Base-by-base conservation (phyloP, 2,113 vertebrate genomes). In the Perca schrenkii region DNA sequence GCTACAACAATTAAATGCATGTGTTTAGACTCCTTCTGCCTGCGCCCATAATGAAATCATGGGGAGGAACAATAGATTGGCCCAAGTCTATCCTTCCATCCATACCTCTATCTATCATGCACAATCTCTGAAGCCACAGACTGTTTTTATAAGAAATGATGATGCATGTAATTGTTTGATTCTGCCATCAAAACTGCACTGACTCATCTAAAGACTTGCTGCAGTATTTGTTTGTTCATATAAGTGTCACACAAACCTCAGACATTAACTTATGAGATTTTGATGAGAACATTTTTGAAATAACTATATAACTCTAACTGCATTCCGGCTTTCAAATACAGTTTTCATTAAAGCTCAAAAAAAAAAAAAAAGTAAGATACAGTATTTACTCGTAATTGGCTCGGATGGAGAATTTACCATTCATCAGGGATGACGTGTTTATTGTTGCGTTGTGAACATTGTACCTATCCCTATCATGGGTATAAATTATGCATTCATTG, bases 381-480 rank as follows among this genome's bases (percentile, higher is more conserved):
- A 60, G n/a, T 47, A 60, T 85, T 72, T 71, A 73, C 64, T 76
- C 66, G 49, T 57, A 47, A 74, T 74, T 74, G 56, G 52, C 64
- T 77, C 22, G 49, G 34, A 82, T 36, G 25, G 75, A 69, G n/a
- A 58, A 64, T 67, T 74, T 43, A n/a, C 22, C 68, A 87, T 89
- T 73, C 25, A 79, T 71, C 74, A 79, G 49, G 47, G 56, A 47
- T 10, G 79, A 80, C 76, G 64, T 85, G 74, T 86, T 90, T 85
- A 86, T 84, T 88, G 77, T 80, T 71, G 76, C 74, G 13, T 68
- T 81, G 77, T 80, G 84, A 63, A 84, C 74, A 75, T n/a, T 80
- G 53, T 75, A 80, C 43, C 62, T 62, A 85, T 75, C 54, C 31
- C 40, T 67, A 66, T 69, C 62, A 69, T 49, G 60, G 5, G 61